A percentile compares a stretch with the other conserved stretches of the same genome.
These are phyloP conservation scores for Cotesia glomerata DNA, from an alignment of 1,140 invertebrate species.

Conservation along the genomic window DNA sequence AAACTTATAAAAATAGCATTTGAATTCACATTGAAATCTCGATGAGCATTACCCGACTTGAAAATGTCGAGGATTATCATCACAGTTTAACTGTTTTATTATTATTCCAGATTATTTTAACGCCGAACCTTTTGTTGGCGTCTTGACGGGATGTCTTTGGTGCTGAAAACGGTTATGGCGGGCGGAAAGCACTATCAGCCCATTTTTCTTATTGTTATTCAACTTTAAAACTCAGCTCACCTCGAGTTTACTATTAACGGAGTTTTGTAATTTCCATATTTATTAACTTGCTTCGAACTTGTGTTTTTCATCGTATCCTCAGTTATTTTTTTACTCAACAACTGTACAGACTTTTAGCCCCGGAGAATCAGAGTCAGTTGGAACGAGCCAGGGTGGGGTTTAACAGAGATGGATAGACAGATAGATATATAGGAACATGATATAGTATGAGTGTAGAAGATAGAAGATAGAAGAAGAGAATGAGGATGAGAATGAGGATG, in stretches of 20 bases:
- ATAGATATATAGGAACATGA: too few relatives aligned
- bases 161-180: too few relatives aligned
- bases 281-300: constrained; percentile 35
- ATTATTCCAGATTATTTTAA: too few relatives aligned
- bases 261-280: constrained; percentile 47
- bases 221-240: not conserved
- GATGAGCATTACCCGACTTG: not conserved
- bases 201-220: too few relatives aligned
- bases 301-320: not conserved
- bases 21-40: not conserved
- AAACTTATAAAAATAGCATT: too few relatives aligned
- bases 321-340: constrained; percentile 3
- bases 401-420: too few relatives aligned
- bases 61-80: not conserved
- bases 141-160: not conserved
- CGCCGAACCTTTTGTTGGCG: not conserved
- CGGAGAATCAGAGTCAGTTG: not conserved
- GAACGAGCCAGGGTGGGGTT: too few relatives aligned
- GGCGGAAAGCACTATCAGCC: not conserved
- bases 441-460: too few relatives aligned
- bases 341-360: not conserved
- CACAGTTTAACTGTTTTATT: not conserved
- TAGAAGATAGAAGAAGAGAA: too few relatives aligned
- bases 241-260: constrained; percentile 34
- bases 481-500: too few relatives aligned